Percentiles rank a stretch among this genome's conserved stretches.
These are phyloP conservation scores for Mallotus villosus DNA, from an alignment of 2,797 vertebrate species.

Conservation along the genomic window DNA sequence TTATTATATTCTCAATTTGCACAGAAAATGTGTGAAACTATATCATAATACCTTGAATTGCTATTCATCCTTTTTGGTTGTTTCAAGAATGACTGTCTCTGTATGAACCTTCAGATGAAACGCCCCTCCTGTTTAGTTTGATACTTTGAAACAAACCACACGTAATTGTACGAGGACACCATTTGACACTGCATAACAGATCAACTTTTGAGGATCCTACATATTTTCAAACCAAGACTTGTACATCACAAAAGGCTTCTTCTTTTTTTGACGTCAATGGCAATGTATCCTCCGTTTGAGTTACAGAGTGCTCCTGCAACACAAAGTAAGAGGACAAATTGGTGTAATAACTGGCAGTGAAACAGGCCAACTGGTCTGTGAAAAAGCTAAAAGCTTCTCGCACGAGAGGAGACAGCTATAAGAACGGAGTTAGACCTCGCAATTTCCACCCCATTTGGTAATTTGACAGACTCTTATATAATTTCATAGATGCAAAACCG, in stretches of 20 bases:
- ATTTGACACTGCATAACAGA: too few species aligned
- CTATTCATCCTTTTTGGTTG: too few species aligned
- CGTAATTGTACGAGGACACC: too few species aligned
- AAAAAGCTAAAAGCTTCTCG: slow-evolving; percentile 22
- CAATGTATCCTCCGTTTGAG: background rate
- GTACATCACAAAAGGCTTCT: background rate
- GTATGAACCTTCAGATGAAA: background rate
- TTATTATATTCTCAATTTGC: background rate
- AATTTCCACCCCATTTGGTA: slow-evolving; percentile 22
- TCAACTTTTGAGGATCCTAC: too few species aligned
- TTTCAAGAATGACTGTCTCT: too few species aligned
- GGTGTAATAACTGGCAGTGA: background rate
- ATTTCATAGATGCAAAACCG: slow-evolving; percentile 31
- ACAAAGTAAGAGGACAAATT: background rate
- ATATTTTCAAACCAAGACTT: background rate
- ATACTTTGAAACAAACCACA: too few species aligned
- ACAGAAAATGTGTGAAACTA: too few species aligned
- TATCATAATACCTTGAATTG: too few species aligned
- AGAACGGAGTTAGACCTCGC: background rate
- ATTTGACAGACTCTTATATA: slow-evolving; percentile 17
- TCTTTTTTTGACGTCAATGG: background rate
- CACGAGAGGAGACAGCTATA: background rate
- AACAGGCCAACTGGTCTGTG: background rate
- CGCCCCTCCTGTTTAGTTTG: background rate
- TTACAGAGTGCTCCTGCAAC: background rate